Percentiles rank a stretch among this genome's conserved stretches.
Evolutionary conservation across 2,113 vertebrate genomes (phyloP).

Genomic region (Grallaria varia): DNA sequence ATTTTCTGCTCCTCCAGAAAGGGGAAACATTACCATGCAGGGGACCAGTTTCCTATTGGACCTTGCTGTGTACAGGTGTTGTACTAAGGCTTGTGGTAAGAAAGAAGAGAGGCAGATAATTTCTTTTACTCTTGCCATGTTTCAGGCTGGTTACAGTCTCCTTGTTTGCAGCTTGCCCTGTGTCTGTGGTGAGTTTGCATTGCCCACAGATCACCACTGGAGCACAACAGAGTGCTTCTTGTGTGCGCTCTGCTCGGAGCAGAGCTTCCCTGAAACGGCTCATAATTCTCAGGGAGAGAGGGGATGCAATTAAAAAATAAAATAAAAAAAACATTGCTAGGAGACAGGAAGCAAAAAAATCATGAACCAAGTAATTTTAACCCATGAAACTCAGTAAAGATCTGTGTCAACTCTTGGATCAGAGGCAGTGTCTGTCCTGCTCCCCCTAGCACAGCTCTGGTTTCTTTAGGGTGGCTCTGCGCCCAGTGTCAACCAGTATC

Average conservation of each 20-base stretch:
- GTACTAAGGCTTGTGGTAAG: not conserved
- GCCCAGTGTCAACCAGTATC: fast-evolving
- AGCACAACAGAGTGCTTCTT: constrained; percentile 29
- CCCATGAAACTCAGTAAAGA: not conserved
- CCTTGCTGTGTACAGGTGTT: not conserved
- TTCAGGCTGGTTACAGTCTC: not conserved
- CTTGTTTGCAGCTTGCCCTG: not conserved
- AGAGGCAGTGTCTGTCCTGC: not conserved
- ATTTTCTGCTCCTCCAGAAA: not conserved
- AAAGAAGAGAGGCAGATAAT: not conserved
- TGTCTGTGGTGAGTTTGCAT: not conserved
- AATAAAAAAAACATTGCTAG: not conserved
- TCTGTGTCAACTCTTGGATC: not conserved
- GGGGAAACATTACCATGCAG: not conserved
- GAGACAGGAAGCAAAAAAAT: not conserved
- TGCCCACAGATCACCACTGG: constrained; percentile 26
- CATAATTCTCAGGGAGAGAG: not conserved
- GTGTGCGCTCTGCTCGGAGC: not conserved
- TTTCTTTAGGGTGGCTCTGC: not conserved
- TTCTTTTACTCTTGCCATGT: not conserved
- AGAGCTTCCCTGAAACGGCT: not conserved
- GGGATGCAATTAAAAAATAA: not conserved
- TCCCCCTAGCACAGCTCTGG: not conserved
- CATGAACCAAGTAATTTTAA: not conserved
- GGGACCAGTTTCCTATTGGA: not conserved